Conservation (phyloP, 2,113 vertebrate genomes). For the Rhea pennata region DNA sequence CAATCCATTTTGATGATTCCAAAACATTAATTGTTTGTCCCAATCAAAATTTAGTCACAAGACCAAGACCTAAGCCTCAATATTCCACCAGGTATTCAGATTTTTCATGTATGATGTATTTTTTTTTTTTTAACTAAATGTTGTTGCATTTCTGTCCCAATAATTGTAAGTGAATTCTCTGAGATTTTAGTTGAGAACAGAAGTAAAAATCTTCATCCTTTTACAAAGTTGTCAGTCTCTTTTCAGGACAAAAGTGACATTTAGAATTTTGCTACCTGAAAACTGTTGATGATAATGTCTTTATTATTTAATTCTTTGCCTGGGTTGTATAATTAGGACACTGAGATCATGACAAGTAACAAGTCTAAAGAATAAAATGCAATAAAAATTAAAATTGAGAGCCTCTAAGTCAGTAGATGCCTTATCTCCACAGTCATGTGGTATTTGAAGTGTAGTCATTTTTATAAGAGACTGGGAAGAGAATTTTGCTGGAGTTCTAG, state of each 20-base stretch:
- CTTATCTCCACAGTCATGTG: not conserved
- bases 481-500: not conserved
- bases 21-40: not conserved
- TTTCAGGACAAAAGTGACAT: not conserved
- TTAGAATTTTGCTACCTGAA: not conserved
- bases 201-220: not conserved
- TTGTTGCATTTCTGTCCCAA: not conserved
- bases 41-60: not conserved
- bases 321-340: not conserved
- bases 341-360: not conserved
- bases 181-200: not conserved
- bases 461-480: not conserved
- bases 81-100: not conserved
- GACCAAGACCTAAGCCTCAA: not conserved
- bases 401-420: not conserved
- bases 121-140: not conserved
- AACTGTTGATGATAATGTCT: not conserved
- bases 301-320: not conserved
- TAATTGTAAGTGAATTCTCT: not conserved
- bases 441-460: not conserved
- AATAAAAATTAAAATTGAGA: not conserved
- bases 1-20: not conserved
- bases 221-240: not conserved
- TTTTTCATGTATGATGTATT: not conserved
- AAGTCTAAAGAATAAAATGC: not conserved